Conservation (phyloP, 2,113 vertebrate genomes). For the Leuciscus idus region DNA sequence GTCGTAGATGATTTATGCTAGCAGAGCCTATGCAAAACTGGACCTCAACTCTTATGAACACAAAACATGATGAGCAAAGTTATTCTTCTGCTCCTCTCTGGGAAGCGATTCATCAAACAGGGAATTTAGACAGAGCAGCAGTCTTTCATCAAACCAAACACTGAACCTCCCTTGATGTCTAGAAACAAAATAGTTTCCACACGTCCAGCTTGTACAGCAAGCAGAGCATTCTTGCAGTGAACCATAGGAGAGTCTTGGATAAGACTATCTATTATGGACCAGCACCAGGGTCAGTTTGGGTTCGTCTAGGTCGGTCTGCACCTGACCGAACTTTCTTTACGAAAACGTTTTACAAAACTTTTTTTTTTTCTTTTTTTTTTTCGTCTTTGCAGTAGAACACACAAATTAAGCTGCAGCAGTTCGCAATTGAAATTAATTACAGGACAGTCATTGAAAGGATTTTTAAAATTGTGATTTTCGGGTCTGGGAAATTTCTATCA, state of each 20-base stretch:
- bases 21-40: not conserved
- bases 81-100: conserved; percentile 17
- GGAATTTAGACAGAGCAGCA: not conserved
- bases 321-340: not conserved
- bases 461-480: not conserved
- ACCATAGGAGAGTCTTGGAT: conserved; percentile 16
- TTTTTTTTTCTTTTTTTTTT: too few relatives aligned
- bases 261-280: conserved; percentile 2
- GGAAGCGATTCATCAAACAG: not conserved
- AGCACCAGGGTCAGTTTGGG: not conserved
- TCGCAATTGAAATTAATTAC: not conserved
- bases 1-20: not conserved
- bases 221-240: conserved; percentile 28
- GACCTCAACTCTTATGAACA: not conserved
- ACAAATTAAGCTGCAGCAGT: not conserved
- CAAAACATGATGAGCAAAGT: conserved; percentile 10
- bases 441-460: not conserved
- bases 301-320: not conserved
- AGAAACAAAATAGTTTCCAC: not conserved
- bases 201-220: not conserved
- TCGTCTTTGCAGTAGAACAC: not conserved
- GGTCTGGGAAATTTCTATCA: not conserved
- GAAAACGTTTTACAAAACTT: not conserved
- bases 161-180: not conserved
- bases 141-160: conserved; percentile 9